Evolutionary conservation across 2,113 vertebrate genomes (phyloP).

Genomic region (Nibea coibor): DNA sequence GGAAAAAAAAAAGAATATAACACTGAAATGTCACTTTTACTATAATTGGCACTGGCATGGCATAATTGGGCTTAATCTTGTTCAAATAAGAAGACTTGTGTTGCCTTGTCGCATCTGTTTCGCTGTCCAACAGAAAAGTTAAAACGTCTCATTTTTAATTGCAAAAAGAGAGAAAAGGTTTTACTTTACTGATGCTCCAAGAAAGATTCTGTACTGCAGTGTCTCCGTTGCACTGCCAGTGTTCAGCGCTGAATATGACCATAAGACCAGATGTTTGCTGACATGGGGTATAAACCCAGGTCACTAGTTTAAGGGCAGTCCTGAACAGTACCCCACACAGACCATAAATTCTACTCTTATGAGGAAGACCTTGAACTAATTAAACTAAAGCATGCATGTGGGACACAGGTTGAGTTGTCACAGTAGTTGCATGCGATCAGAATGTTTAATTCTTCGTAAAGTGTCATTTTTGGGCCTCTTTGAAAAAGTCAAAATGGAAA

Average conservation of each 20-base stretch:
- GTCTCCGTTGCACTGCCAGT: background rate
- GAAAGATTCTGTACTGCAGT: conserved; percentile 2
- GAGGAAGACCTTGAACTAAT: no score
- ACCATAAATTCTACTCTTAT: background rate
- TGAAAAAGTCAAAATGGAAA: background rate
- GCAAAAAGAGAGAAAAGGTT: background rate
- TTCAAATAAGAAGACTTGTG: conserved; percentile 3
- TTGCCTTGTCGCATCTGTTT: background rate
- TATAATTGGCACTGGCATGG: conserved; percentile 23
- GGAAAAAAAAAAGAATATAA: background rate
- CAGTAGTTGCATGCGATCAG: no score
- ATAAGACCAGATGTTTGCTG: conserved; percentile 26
- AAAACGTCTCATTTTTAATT: conserved; percentile 7
- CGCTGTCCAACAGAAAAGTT: background rate
- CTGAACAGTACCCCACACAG: background rate
- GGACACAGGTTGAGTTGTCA: background rate
- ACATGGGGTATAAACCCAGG: conserved; percentile 23
- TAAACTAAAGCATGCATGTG: background rate
- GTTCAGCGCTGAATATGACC: conserved; percentile 15
- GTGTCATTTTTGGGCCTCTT: background rate
- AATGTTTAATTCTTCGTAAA: no score
- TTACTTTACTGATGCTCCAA: conserved; percentile 16
- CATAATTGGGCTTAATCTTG: conserved; percentile 20
- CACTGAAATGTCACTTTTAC: conserved; percentile 26
- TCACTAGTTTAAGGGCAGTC: conserved; percentile 18